A percentile compares a stretch with the other conserved stretches of the same genome.
Conservation (phyloP, 2,888 invertebrate genomes). For the Clusia tigrina region DNA sequence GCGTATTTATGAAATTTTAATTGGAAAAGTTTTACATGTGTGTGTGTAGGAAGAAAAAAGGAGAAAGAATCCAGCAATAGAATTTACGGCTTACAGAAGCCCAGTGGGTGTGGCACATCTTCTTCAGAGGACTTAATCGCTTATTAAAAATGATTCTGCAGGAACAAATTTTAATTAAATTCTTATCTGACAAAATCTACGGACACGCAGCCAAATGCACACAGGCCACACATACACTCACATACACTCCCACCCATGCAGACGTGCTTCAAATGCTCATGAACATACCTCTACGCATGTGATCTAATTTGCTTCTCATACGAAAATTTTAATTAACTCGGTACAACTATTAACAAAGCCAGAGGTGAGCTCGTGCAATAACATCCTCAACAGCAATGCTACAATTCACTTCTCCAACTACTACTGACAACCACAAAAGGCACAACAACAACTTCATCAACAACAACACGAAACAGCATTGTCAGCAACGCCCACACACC, state of each 20-base stretch:
- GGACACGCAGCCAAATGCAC: not conserved
- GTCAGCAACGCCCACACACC: too few relatives aligned
- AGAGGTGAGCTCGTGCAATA: too few relatives aligned
- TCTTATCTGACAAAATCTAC: not conserved
- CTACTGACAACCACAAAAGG: too few relatives aligned
- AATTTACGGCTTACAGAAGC: too few relatives aligned
- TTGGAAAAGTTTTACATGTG: constrained; percentile 45
- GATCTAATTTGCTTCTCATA: not conserved
- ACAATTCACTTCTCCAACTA: too few relatives aligned
- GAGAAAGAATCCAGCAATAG: not conserved
- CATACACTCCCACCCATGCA: constrained; percentile 1
- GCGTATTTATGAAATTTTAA: constrained; percentile 40
- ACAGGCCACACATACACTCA: not conserved
- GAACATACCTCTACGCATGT: not conserved
- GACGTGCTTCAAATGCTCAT: not conserved
- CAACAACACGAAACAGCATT: too few relatives aligned
- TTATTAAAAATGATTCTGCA: too few relatives aligned
- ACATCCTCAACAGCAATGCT: too few relatives aligned
- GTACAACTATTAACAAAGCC: not conserved
- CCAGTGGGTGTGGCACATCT: too few relatives aligned
- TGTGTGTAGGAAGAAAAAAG: not conserved
- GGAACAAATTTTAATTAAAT: not conserved
- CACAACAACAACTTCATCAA: too few relatives aligned
- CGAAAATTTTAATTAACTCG: not conserved
- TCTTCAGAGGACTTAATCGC: too few relatives aligned